Conservation (phyloP, 1,140 invertebrate species). For the Leguminivora glycinivorella region DNA sequence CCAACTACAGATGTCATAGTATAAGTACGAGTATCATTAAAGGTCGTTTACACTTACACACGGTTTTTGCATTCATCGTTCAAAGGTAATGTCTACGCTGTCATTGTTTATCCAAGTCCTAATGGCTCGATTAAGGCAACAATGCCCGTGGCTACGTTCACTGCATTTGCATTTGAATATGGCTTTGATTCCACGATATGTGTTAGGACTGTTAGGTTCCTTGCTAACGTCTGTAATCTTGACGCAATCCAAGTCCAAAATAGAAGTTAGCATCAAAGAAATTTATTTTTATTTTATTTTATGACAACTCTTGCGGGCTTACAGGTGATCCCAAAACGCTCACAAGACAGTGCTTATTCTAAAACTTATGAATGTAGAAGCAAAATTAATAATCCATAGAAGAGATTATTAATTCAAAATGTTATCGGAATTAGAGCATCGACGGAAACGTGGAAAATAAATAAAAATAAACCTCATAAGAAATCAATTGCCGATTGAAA, state of each 20-base stretch:
- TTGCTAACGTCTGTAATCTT: not conserved
- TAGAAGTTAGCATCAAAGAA: too few species aligned
- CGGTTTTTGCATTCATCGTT: constrained; percentile 6
- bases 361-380: too few species aligned
- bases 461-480: not conserved
- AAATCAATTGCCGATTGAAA: not conserved
- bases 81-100: constrained; percentile 3
- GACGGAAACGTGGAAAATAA: not conserved
- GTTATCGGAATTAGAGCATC: not conserved
- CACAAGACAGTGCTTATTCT: too few species aligned
- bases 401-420: too few species aligned
- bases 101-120: constrained; percentile 22
- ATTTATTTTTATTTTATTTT: too few species aligned
- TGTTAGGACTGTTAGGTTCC: constrained; percentile 11
- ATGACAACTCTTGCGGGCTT: too few species aligned
- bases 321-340: too few species aligned
- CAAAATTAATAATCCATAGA: too few species aligned
- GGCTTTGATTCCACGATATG: constrained; percentile 18
- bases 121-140: constrained; percentile 4
- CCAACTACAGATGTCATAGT: not conserved
- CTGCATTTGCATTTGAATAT: constrained; percentile 26
- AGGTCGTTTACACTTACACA: not conserved
- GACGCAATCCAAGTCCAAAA: not conserved
- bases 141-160: constrained; percentile 18
- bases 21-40: not conserved